These are phyloP conservation scores for Monarcha castaneiventris DNA, from an alignment of 2,113 vertebrate genomes.

Conservation along the genomic window DNA sequence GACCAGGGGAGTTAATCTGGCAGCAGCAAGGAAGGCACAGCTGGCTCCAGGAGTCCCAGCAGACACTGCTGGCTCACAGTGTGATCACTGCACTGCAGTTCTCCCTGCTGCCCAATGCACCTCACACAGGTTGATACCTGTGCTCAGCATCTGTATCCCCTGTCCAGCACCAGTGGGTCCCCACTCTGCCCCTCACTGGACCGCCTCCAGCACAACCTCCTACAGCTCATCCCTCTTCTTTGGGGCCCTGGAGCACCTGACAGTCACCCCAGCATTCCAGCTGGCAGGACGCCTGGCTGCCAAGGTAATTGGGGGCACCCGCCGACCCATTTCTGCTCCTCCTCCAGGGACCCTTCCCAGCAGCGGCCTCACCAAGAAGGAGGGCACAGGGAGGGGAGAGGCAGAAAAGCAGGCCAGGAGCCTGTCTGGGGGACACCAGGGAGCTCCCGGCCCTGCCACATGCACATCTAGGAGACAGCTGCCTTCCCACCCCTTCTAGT, in stretches of 20 bases:
- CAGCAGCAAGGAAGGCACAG: background rate
- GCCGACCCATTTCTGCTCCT: conserved; percentile 3
- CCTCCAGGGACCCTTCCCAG: background rate
- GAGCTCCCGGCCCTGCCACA: background rate
- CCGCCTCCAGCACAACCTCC: background rate
- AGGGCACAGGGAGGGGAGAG: background rate
- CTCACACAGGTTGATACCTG: background rate
- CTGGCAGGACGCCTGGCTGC: background rate
- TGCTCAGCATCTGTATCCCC: background rate
- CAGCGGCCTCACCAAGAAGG: background rate
- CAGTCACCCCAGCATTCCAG: background rate
- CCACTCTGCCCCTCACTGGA: background rate
- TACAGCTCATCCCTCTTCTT: background rate
- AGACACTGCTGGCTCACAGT: background rate
- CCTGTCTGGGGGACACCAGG: background rate
- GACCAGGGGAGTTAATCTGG: background rate
- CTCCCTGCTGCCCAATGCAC: background rate
- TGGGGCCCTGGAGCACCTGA: background rate
- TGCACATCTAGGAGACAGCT: background rate
- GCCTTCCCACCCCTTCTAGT: background rate
- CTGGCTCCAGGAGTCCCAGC: background rate
- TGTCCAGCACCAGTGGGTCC: background rate
- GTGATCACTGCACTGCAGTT: conserved; percentile 14
- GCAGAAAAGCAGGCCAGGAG: background rate
- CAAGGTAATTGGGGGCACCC: background rate